phyloP scores from a whole-genome alignment of 2,888 invertebrate species.

The Yponomeuta evonymella region DNA sequence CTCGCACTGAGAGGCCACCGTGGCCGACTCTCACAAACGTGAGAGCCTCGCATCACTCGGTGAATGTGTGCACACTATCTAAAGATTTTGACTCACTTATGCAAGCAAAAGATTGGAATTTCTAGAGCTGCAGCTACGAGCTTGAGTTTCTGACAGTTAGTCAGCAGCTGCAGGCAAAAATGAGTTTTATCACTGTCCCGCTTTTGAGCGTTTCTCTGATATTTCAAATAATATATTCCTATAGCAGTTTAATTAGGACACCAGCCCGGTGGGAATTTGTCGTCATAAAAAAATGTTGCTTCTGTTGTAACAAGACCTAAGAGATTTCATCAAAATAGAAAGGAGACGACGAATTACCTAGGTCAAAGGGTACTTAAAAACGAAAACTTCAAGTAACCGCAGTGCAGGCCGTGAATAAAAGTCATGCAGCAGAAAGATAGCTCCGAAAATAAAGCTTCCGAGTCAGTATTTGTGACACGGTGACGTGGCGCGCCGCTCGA shows the following conservation, averaged over 20 bases:
- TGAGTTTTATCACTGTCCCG: no score
- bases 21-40: not conserved
- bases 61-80: not conserved
- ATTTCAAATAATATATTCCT: no score
- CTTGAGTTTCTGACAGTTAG: no score
- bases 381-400: not conserved
- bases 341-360: not conserved
- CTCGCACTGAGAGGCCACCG: constrained; percentile 47
- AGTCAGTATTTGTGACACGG: constrained; percentile 1
- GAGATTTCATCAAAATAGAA: not conserved
- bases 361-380: not conserved
- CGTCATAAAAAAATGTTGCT: not conserved
- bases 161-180: no score
- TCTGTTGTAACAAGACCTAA: not conserved
- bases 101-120: not conserved
- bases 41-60: constrained; percentile 3
- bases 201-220: no score
- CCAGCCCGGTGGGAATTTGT: no score
- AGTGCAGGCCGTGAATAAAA: not conserved
- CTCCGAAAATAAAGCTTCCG: constrained; percentile 1
- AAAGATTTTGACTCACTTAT: not conserved
- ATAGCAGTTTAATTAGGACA: no score
- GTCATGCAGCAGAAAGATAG: constrained; percentile 2
- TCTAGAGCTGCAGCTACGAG: not conserved
- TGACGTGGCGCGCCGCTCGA: not conserved